These are phyloP conservation scores for Drosophila ezoana DNA, from an alignment of 2,888 invertebrate species.

Conservation along the genomic window DNA sequence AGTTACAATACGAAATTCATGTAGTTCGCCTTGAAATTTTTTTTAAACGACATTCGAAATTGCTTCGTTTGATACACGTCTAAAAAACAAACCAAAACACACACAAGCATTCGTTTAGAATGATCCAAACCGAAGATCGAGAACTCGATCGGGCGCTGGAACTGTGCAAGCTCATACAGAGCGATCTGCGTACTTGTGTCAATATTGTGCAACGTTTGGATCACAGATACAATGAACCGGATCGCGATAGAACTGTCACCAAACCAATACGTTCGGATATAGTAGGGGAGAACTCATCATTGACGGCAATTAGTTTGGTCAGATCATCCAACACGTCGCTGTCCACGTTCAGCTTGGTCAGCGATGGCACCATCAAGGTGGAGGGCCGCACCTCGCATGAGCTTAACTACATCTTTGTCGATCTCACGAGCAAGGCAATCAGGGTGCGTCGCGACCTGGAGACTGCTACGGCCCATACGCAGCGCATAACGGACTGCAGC, in stretches of 20 bases:
- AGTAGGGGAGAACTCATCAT: background rate
- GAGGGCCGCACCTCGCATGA: constrained; percentile 51
- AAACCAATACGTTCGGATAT: constrained; percentile 3
- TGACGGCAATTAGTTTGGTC: background rate
- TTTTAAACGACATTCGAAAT: constrained; percentile 42
- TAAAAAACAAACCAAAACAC: constrained; percentile 26
- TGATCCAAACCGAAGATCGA: constrained; percentile 41
- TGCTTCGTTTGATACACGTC: constrained; percentile 35
- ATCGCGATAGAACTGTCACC: constrained; percentile 27
- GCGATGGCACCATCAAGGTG: constrained; percentile 9
- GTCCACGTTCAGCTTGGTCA: constrained; percentile 25
- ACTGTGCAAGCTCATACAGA: constrained; percentile 41
- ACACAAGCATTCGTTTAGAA: constrained; percentile 35
- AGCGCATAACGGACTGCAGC: constrained; percentile 37
- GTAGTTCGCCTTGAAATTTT: constrained; percentile 39
- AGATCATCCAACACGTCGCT: constrained; percentile 12
- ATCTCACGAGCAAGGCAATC: constrained; percentile 61
- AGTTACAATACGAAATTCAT: constrained; percentile 9
- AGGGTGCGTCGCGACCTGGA: constrained; percentile 59
- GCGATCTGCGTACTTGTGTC: constrained; percentile 50
- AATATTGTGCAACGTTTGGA: constrained; percentile 46
- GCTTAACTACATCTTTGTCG: constrained; percentile 42
- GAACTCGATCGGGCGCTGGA: constrained; percentile 58
- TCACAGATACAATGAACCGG: constrained; percentile 48
- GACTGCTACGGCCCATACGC: constrained; percentile 34